A percentile compares a stretch with the other conserved stretches of the same genome.
Conservation (phyloP, 2,888 invertebrate species). For the Nysson spinosus region DNA sequence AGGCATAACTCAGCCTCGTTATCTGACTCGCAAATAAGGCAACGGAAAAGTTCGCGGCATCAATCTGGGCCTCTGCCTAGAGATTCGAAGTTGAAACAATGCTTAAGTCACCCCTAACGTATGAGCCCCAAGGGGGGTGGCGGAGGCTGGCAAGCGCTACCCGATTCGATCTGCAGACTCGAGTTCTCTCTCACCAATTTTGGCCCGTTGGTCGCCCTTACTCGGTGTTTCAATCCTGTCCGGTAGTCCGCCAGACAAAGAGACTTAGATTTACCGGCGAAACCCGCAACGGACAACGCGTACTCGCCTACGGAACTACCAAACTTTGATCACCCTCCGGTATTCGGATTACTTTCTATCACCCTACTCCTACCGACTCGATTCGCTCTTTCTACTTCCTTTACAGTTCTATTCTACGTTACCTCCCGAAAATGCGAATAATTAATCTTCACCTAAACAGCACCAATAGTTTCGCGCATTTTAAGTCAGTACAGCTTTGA, state of each 20-base stretch:
- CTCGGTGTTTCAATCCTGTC: constrained; percentile 3
- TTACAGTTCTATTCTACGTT: constrained; percentile 14
- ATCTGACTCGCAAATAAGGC: constrained; percentile 78
- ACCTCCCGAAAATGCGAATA: constrained; percentile 31
- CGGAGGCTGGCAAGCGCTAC: constrained; percentile 19
- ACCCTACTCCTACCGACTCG: background rate
- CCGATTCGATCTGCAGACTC: constrained; percentile 47
- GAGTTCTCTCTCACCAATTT: constrained; percentile 46
- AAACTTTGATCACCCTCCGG: constrained; percentile 54
- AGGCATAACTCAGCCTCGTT: constrained; percentile 77
- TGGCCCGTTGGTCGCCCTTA: constrained; percentile 35
- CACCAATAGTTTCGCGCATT: constrained; percentile 48
- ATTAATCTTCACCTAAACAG: constrained; percentile 50
- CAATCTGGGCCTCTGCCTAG: constrained; percentile 74
- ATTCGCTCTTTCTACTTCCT: background rate
- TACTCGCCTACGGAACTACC: constrained; percentile 43
- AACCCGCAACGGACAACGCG: constrained; percentile 44
- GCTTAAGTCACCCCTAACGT: constrained; percentile 77
- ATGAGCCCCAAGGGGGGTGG: constrained; percentile 72
- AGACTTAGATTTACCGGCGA: constrained; percentile 48
- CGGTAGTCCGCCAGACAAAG: constrained; percentile 40
- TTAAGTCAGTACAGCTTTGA: constrained; percentile 5
- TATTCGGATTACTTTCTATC: constrained; percentile 35
- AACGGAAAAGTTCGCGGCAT: constrained; percentile 77
- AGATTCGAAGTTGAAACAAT: constrained; percentile 78